phyloP scores from a whole-genome alignment of 1,140 invertebrate genomes.

The Anoplolepis gracilipes region DNA sequence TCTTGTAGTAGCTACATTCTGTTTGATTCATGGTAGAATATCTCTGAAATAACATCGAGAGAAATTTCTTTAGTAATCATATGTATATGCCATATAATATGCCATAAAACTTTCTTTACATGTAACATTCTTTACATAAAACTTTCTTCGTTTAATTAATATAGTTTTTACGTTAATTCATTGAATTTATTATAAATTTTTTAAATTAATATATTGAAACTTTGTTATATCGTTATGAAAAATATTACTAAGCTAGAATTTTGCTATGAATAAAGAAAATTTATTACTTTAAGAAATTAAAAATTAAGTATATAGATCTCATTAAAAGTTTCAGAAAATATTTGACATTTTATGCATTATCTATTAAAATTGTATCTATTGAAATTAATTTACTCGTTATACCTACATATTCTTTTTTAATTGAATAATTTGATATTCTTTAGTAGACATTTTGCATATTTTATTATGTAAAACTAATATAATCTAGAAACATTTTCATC shows the following conservation, averaged over 20 bases:
- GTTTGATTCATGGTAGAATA: neutral
- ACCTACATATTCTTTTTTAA: neutral
- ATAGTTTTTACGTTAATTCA: too few species aligned
- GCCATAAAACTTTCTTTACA: too few species aligned
- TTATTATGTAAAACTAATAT: neutral
- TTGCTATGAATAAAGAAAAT: neutral
- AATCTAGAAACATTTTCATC: neutral
- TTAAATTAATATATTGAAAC: constrained; percentile 16
- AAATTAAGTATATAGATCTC: neutral
- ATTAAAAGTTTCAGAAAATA: neutral
- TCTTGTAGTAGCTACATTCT: neutral
- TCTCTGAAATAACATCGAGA: neutral
- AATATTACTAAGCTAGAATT: neutral
- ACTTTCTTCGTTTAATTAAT: neutral
- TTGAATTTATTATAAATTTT: too few species aligned
- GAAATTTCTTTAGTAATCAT: neutral
- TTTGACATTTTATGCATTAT: neutral
- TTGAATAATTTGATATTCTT: neutral
- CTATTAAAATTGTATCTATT: neutral
- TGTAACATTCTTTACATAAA: too few species aligned
- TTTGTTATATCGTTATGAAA: neutral
- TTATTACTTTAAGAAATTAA: neutral
- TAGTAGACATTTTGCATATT: neutral
- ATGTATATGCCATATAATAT: neutral
- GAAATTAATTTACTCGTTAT: neutral